A percentile compares a stretch with the other conserved stretches of the same genome.
Conservation (phyloP, 2,888 invertebrate species). For the Spatulosminthurus flaviceps region DNA sequence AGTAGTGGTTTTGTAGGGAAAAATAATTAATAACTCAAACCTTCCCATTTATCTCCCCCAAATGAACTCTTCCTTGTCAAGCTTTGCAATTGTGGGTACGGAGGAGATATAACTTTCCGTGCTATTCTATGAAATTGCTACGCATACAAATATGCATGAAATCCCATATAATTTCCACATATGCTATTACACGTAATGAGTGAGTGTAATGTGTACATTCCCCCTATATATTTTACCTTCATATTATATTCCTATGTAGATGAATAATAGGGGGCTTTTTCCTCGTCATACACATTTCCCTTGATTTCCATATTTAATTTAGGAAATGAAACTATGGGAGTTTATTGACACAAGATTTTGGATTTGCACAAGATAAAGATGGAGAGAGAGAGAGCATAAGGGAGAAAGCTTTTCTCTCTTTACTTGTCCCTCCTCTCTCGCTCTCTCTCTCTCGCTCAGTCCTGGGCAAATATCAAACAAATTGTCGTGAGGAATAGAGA, state of each 20-base stretch:
- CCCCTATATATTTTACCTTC: too few relatives aligned
- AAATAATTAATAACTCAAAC: conserved; percentile 18
- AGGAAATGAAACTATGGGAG: conserved; percentile 37
- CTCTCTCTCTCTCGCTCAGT: conserved; percentile 16
- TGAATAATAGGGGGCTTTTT: too few relatives aligned
- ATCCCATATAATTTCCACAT: too few relatives aligned
- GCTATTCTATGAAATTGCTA: too few relatives aligned
- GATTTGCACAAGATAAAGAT: conserved; percentile 19
- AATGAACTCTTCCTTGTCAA: conserved; percentile 1
- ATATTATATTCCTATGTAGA: too few relatives aligned
- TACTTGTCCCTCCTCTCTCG: conserved; percentile 1
- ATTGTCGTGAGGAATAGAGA: conserved; percentile 36
- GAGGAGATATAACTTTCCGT: too few relatives aligned
- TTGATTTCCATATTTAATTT: conserved; percentile 46
- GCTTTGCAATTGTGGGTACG: not conserved
- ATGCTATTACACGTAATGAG: too few relatives aligned
- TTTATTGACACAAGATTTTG: conserved; percentile 1
- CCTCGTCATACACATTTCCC: too few relatives aligned
- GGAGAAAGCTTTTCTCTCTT: conserved; percentile 33
- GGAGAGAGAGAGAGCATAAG: not conserved
- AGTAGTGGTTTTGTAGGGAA: not conserved
- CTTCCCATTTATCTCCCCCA: conserved; percentile 3
- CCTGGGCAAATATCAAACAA: conserved; percentile 35
- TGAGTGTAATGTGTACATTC: too few relatives aligned
- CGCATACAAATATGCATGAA: too few relatives aligned